Base-by-base conservation (phyloP, 2,888 invertebrate species). In the Zele albiditarsus region DNA sequence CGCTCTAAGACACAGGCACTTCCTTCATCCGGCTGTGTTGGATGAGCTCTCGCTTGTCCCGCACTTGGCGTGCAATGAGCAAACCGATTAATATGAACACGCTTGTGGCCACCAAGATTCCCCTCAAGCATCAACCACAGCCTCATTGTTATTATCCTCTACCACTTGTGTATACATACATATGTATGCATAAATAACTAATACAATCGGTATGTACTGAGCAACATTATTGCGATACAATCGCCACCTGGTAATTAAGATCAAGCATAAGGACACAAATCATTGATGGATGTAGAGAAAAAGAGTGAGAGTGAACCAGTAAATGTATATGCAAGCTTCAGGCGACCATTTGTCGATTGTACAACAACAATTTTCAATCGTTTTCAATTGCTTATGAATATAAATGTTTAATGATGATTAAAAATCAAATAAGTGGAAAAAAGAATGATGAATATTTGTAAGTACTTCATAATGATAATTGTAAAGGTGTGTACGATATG, bases 1-100 rank as follows among this genome's bases (percentile, higher is more conserved):
- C 79, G 75, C 73, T 79, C 76, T 67, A 72, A 76, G 76, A 76
- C 73, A 74, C 79, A 72, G 71, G 68, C 72, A 73, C 79, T 79
- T 79, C 79, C 79, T 53, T 78, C 77, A 79, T 79, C 79, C 79
- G 79, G 77, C 76, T 49, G 16, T 65, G 38, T 20, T 46, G n/a
- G 16, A 16, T n/a, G 46, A 46, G 46, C 46, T 46, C 46, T 46
- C 16, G 20, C n/a, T 10, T 53, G 20, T 53, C 8, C 8, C 53
- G 53, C n/a, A 67, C 67, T 62, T 38, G 33, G 68, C 66, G 79
- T 71, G 77, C 74, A 79, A 74, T 74, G 75, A 78, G 69, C 71
- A 68, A 46, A 53, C 63, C 76, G 74, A 76, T 78, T 79, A 79
- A 79, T 79, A 76, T 77, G 46, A 58, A 53, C 77, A 69, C 27